Conservation (phyloP, 2,113 vertebrate species). For the Seriola dumerili region DNA sequence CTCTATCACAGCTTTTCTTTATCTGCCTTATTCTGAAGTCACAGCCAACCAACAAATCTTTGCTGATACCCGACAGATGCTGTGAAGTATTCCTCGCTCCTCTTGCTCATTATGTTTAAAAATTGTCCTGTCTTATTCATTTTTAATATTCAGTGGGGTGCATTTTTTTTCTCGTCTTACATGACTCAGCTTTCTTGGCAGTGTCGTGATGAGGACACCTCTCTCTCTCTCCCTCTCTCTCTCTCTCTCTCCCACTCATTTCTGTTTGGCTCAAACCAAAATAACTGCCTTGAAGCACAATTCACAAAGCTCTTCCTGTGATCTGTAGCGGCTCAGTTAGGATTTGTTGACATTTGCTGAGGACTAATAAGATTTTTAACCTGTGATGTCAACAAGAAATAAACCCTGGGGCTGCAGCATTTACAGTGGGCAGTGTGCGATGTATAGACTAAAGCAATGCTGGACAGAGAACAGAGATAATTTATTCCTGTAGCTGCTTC, state of each 20-base stretch:
- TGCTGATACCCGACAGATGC: conserved; percentile 8
- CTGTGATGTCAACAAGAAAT: conserved; percentile 18
- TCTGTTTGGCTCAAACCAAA: conserved; percentile 35
- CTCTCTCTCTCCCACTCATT: conserved; percentile 41
- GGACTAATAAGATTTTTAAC: conserved; percentile 33
- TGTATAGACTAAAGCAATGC: not conserved
- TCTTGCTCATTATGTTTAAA: conserved; percentile 37
- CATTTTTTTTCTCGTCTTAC: conserved; percentile 60
- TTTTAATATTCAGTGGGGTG: conserved; percentile 51
- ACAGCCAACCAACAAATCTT: conserved; percentile 23
- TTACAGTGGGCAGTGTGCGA: not conserved
- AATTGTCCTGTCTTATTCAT: conserved; percentile 37
- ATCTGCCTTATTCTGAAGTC: conserved; percentile 21
- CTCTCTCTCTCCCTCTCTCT: conserved; percentile 37
- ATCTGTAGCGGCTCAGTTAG: conserved; percentile 39
- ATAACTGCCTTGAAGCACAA: conserved; percentile 48
- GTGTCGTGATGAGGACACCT: conserved; percentile 65
- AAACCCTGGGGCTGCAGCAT: conserved; percentile 6
- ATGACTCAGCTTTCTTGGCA: conserved; percentile 83
- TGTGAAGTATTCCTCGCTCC: conserved; percentile 12
- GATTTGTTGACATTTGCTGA: conserved; percentile 47
- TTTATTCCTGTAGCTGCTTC: not conserved
- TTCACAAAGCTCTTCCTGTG: conserved; percentile 36
- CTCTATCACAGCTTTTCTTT: conserved; percentile 42
- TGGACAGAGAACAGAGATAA: not conserved